phyloP scores from a whole-genome alignment of 2,113 vertebrate genomes.

The Oryzias curvinotus region DNA sequence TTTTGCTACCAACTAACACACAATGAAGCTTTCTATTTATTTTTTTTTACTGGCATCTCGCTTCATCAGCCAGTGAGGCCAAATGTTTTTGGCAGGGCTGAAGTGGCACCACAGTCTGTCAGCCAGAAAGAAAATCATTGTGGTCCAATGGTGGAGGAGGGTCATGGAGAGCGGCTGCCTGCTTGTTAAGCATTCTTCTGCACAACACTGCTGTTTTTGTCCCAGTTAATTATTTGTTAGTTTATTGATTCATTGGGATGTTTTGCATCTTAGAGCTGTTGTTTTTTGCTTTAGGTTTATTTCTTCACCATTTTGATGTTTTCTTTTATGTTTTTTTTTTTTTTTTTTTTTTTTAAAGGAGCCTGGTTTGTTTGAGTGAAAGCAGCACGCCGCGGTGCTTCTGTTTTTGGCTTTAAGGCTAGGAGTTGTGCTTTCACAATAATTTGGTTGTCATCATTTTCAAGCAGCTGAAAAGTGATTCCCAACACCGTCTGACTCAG shows the following conservation, averaged over 20 bases:
- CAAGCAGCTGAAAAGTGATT: slow-evolving; percentile 28
- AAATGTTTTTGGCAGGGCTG: slow-evolving; percentile 71
- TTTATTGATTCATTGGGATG: slow-evolving; percentile 14
- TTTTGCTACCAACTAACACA: slow-evolving; percentile 62
- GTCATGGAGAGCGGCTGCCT: slow-evolving; percentile 39
- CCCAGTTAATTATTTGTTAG: slow-evolving; percentile 15
- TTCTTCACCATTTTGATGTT: slow-evolving; percentile 2
- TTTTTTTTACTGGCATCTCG: slow-evolving; percentile 66
- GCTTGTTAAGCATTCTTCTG: slow-evolving; percentile 44
- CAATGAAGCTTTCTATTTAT: slow-evolving; percentile 70
- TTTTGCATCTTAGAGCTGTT: background rate
- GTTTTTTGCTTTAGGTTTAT: slow-evolving; percentile 2
- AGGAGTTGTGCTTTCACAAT: slow-evolving; percentile 48
- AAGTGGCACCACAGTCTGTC: slow-evolving; percentile 43
- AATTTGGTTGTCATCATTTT: slow-evolving; percentile 41
- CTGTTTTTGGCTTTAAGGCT: slow-evolving; percentile 33
- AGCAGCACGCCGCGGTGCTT: slow-evolving; percentile 28
- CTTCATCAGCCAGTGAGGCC: slow-evolving; percentile 57
- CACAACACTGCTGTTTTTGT: slow-evolving; percentile 44
- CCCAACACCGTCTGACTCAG: slow-evolving; percentile 44
- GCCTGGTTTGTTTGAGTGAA: slow-evolving; percentile 4
- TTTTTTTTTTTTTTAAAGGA: background rate
- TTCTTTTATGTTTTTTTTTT: slow-evolving; percentile 2
- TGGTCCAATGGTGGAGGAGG: slow-evolving; percentile 48
- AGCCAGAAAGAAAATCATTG: slow-evolving; percentile 61